Conservation (phyloP, 1,140 invertebrate species). For the Drosophila orena region DNA sequence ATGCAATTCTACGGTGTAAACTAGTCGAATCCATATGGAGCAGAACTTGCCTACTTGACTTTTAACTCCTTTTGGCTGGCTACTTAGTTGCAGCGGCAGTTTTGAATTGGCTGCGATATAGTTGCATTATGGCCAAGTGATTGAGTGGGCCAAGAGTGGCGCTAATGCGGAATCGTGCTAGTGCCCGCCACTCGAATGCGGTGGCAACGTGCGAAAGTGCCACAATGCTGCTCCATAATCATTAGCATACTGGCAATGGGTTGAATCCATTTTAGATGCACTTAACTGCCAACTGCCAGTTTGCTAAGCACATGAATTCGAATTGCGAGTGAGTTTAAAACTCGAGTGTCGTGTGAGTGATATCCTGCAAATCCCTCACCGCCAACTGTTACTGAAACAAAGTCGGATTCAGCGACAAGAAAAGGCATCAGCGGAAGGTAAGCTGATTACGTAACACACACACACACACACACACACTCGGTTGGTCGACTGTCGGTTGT, state of each 20-base stretch:
- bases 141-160: slow-evolving; percentile 47
- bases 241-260: slow-evolving; percentile 26
- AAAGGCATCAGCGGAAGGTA: slow-evolving; percentile 55
- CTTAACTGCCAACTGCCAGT: background rate
- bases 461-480: slow-evolving; percentile 28
- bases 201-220: slow-evolving; percentile 27
- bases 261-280: background rate
- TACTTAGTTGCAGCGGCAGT: slow-evolving; percentile 26
- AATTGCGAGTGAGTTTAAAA: slow-evolving; percentile 7
- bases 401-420: slow-evolving; percentile 40
- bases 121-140: slow-evolving; percentile 55
- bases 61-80: slow-evolving; percentile 17
- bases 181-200: slow-evolving; percentile 24
- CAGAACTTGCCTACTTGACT: background rate
- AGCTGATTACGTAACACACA: slow-evolving; percentile 74
- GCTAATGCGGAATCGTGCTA: slow-evolving; percentile 36
- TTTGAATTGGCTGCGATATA: slow-evolving; percentile 53
- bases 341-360: slow-evolving; percentile 38
- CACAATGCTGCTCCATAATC: slow-evolving; percentile 32
- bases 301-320: slow-evolving; percentile 7
- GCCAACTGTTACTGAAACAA: slow-evolving; percentile 50
- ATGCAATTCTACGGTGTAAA: background rate
- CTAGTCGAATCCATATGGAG: background rate
- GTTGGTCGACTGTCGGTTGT: slow-evolving; percentile 9
- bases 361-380: slow-evolving; percentile 61